Conservation (phyloP, 2,888 invertebrate species). For the Eucriotettix oculatus region DNA sequence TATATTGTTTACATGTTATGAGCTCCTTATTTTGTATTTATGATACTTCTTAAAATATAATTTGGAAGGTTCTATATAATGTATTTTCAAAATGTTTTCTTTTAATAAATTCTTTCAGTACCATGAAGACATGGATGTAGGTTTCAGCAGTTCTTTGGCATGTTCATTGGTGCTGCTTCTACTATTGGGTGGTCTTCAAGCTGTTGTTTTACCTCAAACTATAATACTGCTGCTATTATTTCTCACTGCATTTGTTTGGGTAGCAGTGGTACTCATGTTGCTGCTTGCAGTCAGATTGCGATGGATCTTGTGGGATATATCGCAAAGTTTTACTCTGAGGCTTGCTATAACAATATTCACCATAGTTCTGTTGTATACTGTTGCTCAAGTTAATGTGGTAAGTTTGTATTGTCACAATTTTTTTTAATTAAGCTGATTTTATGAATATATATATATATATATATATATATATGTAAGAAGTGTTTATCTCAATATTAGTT, state of each 20-base stretch:
- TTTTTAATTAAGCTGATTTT: neutral
- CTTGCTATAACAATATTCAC: slow-evolving; percentile 78
- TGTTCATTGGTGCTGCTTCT: slow-evolving; percentile 60
- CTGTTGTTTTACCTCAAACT: slow-evolving; percentile 67
- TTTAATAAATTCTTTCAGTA: slow-evolving; percentile 41
- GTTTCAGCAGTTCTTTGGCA: slow-evolving; percentile 67
- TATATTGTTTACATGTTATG: too few species aligned
- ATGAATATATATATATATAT: slow-evolving; percentile 6
- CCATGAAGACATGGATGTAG: slow-evolving; percentile 68
- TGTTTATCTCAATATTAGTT: slow-evolving; percentile 7
- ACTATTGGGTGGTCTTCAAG: slow-evolving; percentile 60
- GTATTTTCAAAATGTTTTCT: too few species aligned
- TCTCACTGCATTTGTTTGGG: slow-evolving; percentile 80
- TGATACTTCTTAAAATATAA: too few species aligned
- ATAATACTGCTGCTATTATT: slow-evolving; percentile 68
- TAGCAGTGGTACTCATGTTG: slow-evolving; percentile 69
- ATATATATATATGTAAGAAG: too few species aligned
- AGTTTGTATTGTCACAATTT: slow-evolving; percentile 25
- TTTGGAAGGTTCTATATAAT: too few species aligned
- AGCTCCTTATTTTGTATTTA: too few species aligned
- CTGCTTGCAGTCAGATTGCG: slow-evolving; percentile 66
- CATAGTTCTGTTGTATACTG: slow-evolving; percentile 69
- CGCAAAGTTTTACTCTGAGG: slow-evolving; percentile 63
- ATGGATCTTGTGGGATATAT: slow-evolving; percentile 75
- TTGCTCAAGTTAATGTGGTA: slow-evolving; percentile 86